phyloP scores from a whole-genome alignment of 1,140 invertebrate genomes.

The Euglossa dilemma region DNA sequence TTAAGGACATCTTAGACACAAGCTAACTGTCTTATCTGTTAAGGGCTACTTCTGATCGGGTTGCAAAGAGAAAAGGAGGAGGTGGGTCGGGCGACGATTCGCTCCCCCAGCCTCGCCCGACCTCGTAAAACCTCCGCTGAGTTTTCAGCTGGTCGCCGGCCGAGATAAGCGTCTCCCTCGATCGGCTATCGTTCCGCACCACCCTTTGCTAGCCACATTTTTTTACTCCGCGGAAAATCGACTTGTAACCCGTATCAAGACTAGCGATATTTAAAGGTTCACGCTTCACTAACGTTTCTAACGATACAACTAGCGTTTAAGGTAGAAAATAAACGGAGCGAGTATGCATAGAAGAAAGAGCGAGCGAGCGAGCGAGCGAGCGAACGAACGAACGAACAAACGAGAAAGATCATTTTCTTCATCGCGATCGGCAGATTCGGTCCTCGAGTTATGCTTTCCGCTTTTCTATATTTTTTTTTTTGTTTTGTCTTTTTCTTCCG shows the following conservation, averaged over 20 bases:
- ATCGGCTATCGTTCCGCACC: background rate
- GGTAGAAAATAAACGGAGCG: conserved; percentile 55
- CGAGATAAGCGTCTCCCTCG: conserved; percentile 15
- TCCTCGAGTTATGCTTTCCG: background rate
- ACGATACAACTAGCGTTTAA: conserved; percentile 72
- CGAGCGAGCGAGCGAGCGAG: background rate
- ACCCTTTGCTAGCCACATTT: background rate
- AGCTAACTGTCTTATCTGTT: conserved; percentile 70
- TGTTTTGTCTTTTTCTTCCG: too few species aligned
- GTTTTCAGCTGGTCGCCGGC: background rate
- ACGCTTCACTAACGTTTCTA: conserved; percentile 82
- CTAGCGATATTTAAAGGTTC: conserved; percentile 82
- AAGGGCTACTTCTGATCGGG: conserved; percentile 81
- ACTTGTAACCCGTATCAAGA: conserved; percentile 82
- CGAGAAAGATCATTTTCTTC: conserved; percentile 16
- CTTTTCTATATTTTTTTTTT: background rate
- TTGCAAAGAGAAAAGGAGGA: conserved; percentile 77
- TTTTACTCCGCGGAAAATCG: conserved; percentile 52
- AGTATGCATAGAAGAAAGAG: conserved; percentile 55
- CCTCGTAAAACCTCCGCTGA: background rate
- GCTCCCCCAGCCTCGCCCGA: background rate
- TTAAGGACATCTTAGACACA: conserved; percentile 70
- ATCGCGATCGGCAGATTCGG: conserved; percentile 23
- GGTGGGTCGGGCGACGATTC: background rate
- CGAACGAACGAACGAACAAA: conserved; percentile 12